Evolutionary conservation across 2,797 vertebrate species (phyloP).

Genomic region (Petrocephalus schoutedeni): DNA sequence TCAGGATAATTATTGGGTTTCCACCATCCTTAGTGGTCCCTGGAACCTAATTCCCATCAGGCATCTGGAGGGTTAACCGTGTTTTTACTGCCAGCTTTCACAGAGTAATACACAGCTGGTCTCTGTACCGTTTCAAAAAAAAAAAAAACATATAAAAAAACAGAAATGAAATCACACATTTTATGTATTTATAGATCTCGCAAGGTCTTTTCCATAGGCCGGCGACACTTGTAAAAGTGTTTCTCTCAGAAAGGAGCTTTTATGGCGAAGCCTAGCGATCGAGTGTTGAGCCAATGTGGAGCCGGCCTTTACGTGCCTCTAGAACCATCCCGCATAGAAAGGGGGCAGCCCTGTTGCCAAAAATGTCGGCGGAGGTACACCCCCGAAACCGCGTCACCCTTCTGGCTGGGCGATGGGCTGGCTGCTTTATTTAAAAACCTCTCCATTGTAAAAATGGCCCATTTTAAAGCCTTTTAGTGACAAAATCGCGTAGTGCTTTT

Average conservation of each 20-base stretch:
- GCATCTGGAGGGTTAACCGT: conserved; percentile 18
- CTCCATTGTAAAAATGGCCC: not conserved
- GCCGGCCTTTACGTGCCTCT: too few species aligned
- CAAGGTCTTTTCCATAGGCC: conserved; percentile 42
- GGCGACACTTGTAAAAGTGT: conserved; percentile 41
- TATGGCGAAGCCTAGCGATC: conserved; percentile 44
- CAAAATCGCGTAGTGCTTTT: not conserved
- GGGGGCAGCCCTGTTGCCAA: not conserved
- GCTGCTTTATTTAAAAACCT: not conserved
- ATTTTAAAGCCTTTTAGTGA: not conserved
- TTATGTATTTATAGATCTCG: conserved; percentile 46
- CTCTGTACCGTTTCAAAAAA: conserved; percentile 30
- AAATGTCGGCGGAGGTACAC: not conserved
- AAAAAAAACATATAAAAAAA: conserved; percentile 27
- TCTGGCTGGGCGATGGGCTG: not conserved
- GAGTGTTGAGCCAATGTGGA: conserved; percentile 26
- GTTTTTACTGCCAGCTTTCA: conserved; percentile 35
- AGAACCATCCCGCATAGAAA: not conserved
- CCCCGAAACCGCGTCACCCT: not conserved
- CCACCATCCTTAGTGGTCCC: not conserved
- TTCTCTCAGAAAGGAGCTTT: conserved; percentile 38
- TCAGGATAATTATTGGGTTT: not conserved
- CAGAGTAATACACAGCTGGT: conserved; percentile 42
- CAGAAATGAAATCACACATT: conserved; percentile 48
- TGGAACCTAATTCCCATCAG: conserved; percentile 34